phyloP scores from a whole-genome alignment of 2,797 vertebrate species.

The Odontamblyopus lacepedii region DNA sequence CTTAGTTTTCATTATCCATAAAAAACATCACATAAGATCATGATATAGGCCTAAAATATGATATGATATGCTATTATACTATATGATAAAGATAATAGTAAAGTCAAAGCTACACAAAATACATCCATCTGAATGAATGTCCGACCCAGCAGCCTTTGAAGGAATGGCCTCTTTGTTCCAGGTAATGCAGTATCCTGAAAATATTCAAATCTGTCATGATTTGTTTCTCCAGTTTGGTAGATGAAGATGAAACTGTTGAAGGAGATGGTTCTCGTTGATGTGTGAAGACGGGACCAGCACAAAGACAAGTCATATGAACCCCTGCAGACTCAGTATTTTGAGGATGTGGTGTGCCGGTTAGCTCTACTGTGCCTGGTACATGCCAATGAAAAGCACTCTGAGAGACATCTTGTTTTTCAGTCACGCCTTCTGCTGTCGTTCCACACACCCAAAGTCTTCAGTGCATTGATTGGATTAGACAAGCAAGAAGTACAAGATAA shows the following conservation, averaged over 20 bases:
- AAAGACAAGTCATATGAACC: conserved; percentile 42
- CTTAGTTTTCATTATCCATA: too few species aligned
- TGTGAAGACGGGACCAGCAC: conserved; percentile 42
- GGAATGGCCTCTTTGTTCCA: conserved; percentile 85
- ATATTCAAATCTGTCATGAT: conserved; percentile 80
- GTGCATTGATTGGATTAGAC: conserved; percentile 75
- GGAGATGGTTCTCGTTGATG: conserved; percentile 42
- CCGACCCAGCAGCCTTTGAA: conserved; percentile 78
- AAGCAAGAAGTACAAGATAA: conserved; percentile 25
- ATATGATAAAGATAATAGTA: too few species aligned
- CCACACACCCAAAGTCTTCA: conserved; percentile 84
- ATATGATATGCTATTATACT: too few species aligned
- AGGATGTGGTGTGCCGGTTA: conserved; percentile 88
- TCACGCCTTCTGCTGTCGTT: conserved; percentile 86
- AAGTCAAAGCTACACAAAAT: too few species aligned
- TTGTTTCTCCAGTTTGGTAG: conserved; percentile 78
- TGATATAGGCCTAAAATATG: too few species aligned
- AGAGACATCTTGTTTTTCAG: conserved; percentile 90
- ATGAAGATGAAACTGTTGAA: conserved; percentile 56
- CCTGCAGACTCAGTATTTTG: conserved; percentile 80
- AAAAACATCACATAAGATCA: too few species aligned
- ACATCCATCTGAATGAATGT: too few species aligned
- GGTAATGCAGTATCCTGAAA: conserved; percentile 84
- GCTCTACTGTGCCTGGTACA: conserved; percentile 87
- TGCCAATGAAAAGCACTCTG: conserved; percentile 84